Evolutionary conservation across 1,140 invertebrate genomes (phyloP), one percentile per base, ranked within the genome.

Genomic region (Agrypnia vestita): DNA sequence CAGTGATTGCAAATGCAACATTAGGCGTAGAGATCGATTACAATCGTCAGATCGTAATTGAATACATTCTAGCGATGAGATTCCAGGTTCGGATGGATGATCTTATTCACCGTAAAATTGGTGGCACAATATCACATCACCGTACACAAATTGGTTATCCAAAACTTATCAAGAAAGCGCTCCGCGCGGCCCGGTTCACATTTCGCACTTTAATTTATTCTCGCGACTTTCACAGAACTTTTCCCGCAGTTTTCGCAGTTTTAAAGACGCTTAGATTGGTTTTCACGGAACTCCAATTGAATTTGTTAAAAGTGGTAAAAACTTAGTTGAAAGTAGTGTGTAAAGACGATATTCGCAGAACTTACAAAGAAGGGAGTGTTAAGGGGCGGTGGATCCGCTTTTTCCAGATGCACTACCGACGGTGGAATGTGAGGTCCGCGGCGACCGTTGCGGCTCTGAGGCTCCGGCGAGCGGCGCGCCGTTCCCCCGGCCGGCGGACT

Each of bases 351-450:
- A 35, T 35, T 56, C 71, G 47, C 59, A 62, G 64, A 61, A 82
- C 82, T 82, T 82, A 83, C 82, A 78, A 79, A 55, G 53, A 71
- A 71, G 67, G 75, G 67, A 78, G 82, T 62, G 78, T 61, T 76
- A 51, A 76, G 77, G 82, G 82, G 73, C 80, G 59, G 80, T 76
- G 53, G 74, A 62, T 71, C 79, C 79, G 72, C 75, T 77, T 75
- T 74, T 71, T 75, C 76, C 79, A 76, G 73, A 67, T 78, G 62
- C 80, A 83, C 82, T 78, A 76, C 76, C 79, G 56, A 72, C 85
- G 88, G 86, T 90, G 90, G 90, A 91, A 90, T 91, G 90, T 90
- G 87, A 88, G 90, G 89, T 89, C 89, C 89, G 88, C 89, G 85
- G 86, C 86, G 86, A 86, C 88, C 88, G 85, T 84, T 87, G 87